phyloP scores from a whole-genome alignment of 2,113 vertebrate species.

The Nestor notabilis region DNA sequence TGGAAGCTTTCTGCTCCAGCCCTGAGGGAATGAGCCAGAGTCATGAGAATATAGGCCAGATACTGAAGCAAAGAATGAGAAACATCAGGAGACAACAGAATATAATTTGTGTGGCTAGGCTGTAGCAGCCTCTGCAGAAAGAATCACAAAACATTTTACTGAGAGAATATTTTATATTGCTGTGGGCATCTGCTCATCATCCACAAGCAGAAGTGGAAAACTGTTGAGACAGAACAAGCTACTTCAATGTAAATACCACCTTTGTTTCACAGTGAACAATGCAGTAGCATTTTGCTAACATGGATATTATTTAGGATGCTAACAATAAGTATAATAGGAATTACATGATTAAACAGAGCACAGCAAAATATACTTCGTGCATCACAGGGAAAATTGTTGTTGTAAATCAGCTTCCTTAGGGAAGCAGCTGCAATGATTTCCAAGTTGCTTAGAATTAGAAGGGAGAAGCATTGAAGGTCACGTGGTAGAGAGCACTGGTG shows the following conservation, averaged over 20 bases:
- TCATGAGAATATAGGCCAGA: slow-evolving; percentile 51
- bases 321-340: background rate
- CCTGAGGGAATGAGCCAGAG: slow-evolving; percentile 31
- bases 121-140: background rate
- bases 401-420: background rate
- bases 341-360: background rate
- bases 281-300: background rate
- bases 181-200: background rate
- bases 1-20: background rate
- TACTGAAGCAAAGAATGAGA: slow-evolving; percentile 33
- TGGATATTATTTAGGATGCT: background rate
- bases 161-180: background rate
- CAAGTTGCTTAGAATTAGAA: background rate
- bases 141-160: background rate
- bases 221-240: background rate
- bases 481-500: background rate
- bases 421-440: background rate
- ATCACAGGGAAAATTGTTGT: background rate
- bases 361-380: background rate
- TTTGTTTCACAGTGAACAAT: background rate
- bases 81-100: slow-evolving; percentile 7
- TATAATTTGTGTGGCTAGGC: background rate
- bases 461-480: background rate
- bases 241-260: background rate
- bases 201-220: background rate